These are phyloP conservation scores for Ceuthmochares aereus DNA, from an alignment of 2,113 vertebrate genomes.

Conservation along the genomic window DNA sequence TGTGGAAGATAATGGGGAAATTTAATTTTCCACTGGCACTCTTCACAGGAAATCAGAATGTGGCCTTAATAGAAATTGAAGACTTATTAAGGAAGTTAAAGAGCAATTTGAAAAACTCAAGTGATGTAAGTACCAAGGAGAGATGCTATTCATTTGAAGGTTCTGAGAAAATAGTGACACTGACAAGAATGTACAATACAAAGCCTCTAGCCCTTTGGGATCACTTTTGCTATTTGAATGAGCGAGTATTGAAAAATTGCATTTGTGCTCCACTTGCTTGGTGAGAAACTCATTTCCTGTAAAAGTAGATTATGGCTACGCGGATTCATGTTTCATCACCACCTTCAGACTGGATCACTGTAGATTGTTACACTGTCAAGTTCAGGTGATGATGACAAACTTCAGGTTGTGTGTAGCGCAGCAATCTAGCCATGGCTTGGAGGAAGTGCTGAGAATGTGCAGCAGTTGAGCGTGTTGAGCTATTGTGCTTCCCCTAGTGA, in stretches of 20 bases:
- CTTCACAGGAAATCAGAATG: constrained; percentile 57
- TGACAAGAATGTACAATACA: neutral
- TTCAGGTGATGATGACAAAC: neutral
- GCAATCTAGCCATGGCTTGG: neutral
- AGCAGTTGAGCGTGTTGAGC: neutral
- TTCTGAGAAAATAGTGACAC: constrained; percentile 40
- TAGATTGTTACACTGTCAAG: neutral
- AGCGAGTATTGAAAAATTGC: constrained; percentile 4
- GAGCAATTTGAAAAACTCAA: constrained; percentile 62
- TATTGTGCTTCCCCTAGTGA: neutral
- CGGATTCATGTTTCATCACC: neutral
- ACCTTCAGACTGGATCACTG: neutral
- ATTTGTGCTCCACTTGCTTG: neutral
- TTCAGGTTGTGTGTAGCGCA: neutral
- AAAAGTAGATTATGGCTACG: neutral
- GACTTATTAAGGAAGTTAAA: constrained; percentile 63
- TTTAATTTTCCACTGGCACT: constrained; percentile 43
- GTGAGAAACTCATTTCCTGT: constrained; percentile 20
- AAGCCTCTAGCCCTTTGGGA: neutral
- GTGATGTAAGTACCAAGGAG: constrained; percentile 46
- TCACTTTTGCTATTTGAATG: neutral
- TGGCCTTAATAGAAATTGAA: constrained; percentile 59
- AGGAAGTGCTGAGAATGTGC: neutral
- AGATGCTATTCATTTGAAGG: constrained; percentile 16
- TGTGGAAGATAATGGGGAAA: constrained; percentile 39